Conservation (phyloP, 2,888 invertebrate genomes). For the Dynastes grantii region DNA sequence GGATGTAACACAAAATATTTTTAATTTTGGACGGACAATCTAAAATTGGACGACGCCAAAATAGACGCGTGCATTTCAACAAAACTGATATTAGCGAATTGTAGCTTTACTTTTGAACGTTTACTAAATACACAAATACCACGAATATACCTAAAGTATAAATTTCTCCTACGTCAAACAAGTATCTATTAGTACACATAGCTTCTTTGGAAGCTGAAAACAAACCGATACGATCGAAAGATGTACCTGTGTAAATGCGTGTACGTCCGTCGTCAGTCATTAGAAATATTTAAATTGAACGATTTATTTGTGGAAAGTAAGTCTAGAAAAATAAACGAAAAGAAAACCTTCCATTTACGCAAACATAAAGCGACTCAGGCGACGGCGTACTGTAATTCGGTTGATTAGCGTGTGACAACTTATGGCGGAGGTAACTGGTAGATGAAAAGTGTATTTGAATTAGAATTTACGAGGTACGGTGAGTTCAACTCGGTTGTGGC, state of each 20-base stretch:
- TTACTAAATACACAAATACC: conserved; percentile 6
- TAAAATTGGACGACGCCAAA: background rate
- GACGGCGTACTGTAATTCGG: background rate
- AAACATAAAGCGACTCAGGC: background rate
- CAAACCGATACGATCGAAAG: no score
- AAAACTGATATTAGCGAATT: conserved; percentile 3
- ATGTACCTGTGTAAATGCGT: no score
- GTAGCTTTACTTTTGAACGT: background rate
- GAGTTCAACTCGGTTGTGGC: background rate
- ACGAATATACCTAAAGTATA: background rate
- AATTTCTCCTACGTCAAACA: background rate
- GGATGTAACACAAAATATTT: conserved; percentile 8
- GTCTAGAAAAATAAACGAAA: background rate
- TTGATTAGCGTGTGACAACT: background rate
- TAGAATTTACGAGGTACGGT: background rate
- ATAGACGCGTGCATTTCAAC: conserved; percentile 3
- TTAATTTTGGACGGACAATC: background rate
- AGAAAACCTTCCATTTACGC: background rate
- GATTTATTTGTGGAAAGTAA: background rate
- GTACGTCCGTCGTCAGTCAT: no score
- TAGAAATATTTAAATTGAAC: background rate
- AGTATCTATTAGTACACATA: background rate
- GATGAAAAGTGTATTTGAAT: background rate
- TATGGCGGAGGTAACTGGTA: background rate
- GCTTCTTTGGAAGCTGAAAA: no score